A percentile compares a stretch with the other conserved stretches of the same genome.
Conservation (phyloP, 2,888 invertebrate genomes). For the Podabrus alpinus region DNA sequence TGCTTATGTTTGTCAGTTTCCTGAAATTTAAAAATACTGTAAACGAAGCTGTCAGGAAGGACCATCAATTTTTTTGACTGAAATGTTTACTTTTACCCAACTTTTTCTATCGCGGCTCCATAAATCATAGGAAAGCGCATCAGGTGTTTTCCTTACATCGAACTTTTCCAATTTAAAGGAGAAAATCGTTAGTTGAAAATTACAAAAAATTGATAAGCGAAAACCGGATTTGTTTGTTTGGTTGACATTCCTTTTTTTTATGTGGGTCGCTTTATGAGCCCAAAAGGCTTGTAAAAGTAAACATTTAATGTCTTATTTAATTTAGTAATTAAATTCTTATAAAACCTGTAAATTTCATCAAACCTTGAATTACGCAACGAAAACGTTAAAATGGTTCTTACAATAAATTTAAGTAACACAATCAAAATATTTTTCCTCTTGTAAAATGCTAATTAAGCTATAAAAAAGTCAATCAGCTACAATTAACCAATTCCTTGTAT, state of each 20-base stretch:
- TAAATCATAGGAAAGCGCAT: not conserved
- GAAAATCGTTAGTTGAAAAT: not conserved
- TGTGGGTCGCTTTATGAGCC: not conserved
- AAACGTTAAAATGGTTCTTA: not conserved
- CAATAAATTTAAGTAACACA: not conserved
- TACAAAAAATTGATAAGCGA: not conserved
- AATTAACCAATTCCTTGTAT: not conserved
- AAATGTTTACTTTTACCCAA: not conserved
- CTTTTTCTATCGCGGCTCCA: not conserved
- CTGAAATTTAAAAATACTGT: conserved; percentile 36
- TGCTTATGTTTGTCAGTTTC: conserved; percentile 59
- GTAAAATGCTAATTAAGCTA: not conserved
- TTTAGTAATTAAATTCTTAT: not conserved
- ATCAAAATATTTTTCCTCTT: not conserved
- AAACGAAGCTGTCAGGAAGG: not conserved
- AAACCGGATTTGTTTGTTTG: not conserved
- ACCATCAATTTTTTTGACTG: not conserved
- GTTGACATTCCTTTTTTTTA: not conserved
- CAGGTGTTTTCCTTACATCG: not conserved
- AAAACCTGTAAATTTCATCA: not conserved
- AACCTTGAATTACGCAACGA: not conserved
- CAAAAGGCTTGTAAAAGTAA: not conserved
- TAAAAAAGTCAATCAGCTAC: not conserved
- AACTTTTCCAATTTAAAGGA: not conserved
- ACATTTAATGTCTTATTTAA: not conserved